Percentiles rank a stretch among this genome's conserved stretches.
These are phyloP conservation scores for Hepsetus odoe DNA, from an alignment of 2,113 vertebrate genomes.

Conservation along the genomic window DNA sequence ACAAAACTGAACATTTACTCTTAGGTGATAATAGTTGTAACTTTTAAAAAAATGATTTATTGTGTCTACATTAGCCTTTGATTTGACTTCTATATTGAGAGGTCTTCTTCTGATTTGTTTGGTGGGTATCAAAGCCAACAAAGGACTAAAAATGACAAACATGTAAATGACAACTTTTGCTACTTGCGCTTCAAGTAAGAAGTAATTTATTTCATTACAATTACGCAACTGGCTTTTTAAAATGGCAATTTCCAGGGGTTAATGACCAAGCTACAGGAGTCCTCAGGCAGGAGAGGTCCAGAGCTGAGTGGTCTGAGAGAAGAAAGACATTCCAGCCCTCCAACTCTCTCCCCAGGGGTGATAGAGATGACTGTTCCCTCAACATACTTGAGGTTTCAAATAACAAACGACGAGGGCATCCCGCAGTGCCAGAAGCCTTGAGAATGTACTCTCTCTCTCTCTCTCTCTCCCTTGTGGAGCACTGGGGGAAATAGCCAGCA, in stretches of 20 bases:
- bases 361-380: conserved; percentile 35
- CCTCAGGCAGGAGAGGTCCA: neutral
- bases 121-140: too few relatives aligned
- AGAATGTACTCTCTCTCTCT: conserved; percentile 52
- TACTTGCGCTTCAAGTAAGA: too few relatives aligned
- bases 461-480: conserved; percentile 5
- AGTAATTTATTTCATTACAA: too few relatives aligned
- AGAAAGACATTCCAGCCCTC: conserved; percentile 32
- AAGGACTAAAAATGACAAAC: too few relatives aligned
- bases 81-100: too few relatives aligned
- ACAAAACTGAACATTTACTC: conserved; percentile 38
- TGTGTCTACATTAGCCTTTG: too few relatives aligned
- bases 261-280: conserved; percentile 34
- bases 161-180: too few relatives aligned
- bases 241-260: too few relatives aligned
- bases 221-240: too few relatives aligned
- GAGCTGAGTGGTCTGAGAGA: neutral
- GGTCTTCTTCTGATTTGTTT: too few relatives aligned
- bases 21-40: neutral
- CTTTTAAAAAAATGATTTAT: too few relatives aligned
- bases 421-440: conserved; percentile 53
- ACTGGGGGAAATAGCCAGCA: conserved; percentile 15
- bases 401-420: conserved; percentile 49
- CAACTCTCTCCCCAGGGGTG: conserved; percentile 16
- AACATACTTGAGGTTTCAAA: conserved; percentile 49